Base-by-base conservation (phyloP, 2,888 invertebrate genomes). In the Therioaphis trifolii region DNA sequence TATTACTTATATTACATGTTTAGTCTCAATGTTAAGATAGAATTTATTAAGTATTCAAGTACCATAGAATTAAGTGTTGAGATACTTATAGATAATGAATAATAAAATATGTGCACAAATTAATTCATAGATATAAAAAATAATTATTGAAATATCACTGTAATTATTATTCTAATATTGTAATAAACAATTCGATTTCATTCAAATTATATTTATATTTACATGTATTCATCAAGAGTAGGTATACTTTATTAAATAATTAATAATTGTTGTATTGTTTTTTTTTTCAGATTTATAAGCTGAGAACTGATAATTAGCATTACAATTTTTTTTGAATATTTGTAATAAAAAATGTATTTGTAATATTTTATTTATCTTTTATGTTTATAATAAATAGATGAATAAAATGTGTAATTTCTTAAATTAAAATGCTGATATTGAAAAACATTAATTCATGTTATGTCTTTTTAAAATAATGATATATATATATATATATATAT, bases 251-350 rank as follows among this genome's bases (percentile, higher is more conserved):
- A 49, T 52, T 18, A 52, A 52, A 24, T 35, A 21, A 52, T 66
- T 66, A 52, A 27, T 55, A 40, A 63, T 49, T 72, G 3, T 61
- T 21, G 2, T 61, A 9, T 72, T 71, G 1, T 69, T 71, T 27
- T 18, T n/a, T 71, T 71, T 82, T 82, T 66, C 40, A 82, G 82
- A 82, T 82, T 63, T 82, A 82, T 52, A 82, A 82, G 27, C 74
- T 82, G 21, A 82, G 72, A 61, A 74, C 74, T 74, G 82, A 82
- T 40, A 35, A 14, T 14, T 77, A 66, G n/a, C n/a, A n/a, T 27
- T 46, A 27, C 63, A 63, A 49, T n/a, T 72, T 35, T 7, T n/a
- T 21, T 68, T 68, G 52, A 1, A 55, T 63, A 29, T 46, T 63
- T 76, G 52, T 24, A 43, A 43, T 61, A 15, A 61, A 46, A 61